Conservation (phyloP, 1,140 invertebrate species). For the Platyura marginata region DNA sequence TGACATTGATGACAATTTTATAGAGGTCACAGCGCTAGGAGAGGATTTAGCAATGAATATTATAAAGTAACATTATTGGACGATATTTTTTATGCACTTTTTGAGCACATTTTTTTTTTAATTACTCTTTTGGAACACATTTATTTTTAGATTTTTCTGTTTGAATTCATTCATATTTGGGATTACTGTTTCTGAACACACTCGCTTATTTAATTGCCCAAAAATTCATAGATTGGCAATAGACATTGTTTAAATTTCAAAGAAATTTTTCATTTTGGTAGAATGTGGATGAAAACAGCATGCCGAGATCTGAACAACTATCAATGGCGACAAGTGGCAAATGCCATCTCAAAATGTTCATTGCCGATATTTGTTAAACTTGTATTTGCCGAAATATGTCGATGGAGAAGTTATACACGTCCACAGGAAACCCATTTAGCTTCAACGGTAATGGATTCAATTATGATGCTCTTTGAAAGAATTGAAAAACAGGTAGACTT, state of each 20-base stretch:
- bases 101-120: too few species aligned
- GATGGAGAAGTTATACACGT: constrained; percentile 93
- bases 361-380: constrained; percentile 95
- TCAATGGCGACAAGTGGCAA: constrained; percentile 88
- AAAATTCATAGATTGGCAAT: too few species aligned
- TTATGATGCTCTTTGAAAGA: constrained; percentile 90
- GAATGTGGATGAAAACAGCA: constrained; percentile 83
- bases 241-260: too few species aligned
- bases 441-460: constrained; percentile 91
- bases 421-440: constrained; percentile 81
- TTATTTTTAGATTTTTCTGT: background rate
- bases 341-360: constrained; percentile 84
- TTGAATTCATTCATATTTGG: too few species aligned
- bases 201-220: too few species aligned
- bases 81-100: too few species aligned
- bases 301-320: constrained; percentile 76
- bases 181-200: too few species aligned
- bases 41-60: constrained; percentile 88
- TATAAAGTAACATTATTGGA: constrained; percentile 55
- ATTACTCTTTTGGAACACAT: too few species aligned
- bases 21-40: constrained; percentile 81
- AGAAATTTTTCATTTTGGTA: too few species aligned
- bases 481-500: constrained; percentile 67
- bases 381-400: constrained; percentile 88
- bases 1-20: constrained; percentile 74